Base-by-base conservation (phyloP, 2,888 invertebrate species). In the Phlogophora meticulosa region DNA sequence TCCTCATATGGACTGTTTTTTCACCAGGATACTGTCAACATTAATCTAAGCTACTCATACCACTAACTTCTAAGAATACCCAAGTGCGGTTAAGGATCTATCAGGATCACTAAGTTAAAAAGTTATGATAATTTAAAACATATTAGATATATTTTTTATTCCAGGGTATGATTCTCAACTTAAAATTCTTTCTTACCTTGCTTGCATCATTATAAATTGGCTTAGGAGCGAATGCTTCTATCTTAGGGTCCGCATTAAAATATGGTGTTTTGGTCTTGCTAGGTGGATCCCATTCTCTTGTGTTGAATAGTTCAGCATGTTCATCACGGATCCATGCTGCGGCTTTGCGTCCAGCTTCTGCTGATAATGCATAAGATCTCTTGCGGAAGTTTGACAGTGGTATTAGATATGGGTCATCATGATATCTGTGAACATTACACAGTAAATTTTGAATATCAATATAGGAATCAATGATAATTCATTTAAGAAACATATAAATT, bases 341-440 rank as follows among this genome's bases (percentile, higher is more conserved):
- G 11, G 98, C 97, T 91, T 98, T 98, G 22, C 97, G 96, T 2
- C 99, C 99, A 7, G 98, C 96, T 90, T 99, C 98, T 78, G 98
- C 97, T 0, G 98, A 96, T 86, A 99, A 92, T 0, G 98, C 97
- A 92, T 96, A 98, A 0, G 96, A 93, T 72, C 98, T 95, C 90
- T 98, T 78, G 89, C 96, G 95, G 75, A 87, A 94, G 91, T 97
- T 98, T 10, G 98, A 98, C 67, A 95, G 91, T 0, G 99, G 99
- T 78, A 97, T 97, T 17, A 99, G 95, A 86, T 96, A 98, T 0
- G 99, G 99, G 93, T 99, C 99, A 96, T 99, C 99, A 84, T 98
- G 98, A 89, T 97, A 99, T 88, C 96, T 96, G 77, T 17, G 90
- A 51, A 34, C 17, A 2, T 15, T 11, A 20, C 20, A 24, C 15